Base-by-base conservation (phyloP, 2,888 invertebrate genomes). In the Archips crataeganus region DNA sequence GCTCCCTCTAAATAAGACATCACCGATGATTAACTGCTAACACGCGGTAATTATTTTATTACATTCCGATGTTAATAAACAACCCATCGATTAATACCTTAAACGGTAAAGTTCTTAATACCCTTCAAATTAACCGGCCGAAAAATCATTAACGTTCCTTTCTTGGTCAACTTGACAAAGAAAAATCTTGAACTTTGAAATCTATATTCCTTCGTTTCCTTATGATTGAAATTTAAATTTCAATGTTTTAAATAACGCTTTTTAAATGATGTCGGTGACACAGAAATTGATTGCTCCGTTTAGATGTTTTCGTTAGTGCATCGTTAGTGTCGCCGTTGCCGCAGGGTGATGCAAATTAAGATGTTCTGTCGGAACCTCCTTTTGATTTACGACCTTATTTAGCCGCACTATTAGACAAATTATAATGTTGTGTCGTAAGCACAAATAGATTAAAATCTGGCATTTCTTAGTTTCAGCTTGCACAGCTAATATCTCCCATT, bases 1-100 rank as follows among this genome's bases (percentile, higher is more conserved):
- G 88, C 88, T 90, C 82, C 86, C 86, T 87, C 89, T 87, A 92
- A 94, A 93, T 94, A 90, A 94, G 91, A 93, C 90, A 91, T 93
- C 88, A 86, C 84, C 74, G 81, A 85, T 91, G 91, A 94, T 93
- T 92, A 90, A 93, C 87, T 85, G 86, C 80, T 84, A 82, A 81
- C 84, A 81, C 77, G 81, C 81, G 81, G 82, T 90, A 86, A 91
- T 93, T 92, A 93, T 92, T 92, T 93, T 90, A 93, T 92, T 91
- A 87, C 91, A 90, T 93, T 92, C 90, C 88, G 81, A 81, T 79
- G 84, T 86, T 87, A 87, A 88, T 91, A 90, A 88, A 90, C 86
- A 86, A 81, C 79, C 81, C 79, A 84, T 85, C 82, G 85, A 87
- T 87, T 89, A 86, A 85, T 85, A 86, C 85, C 39, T 51, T 36